phyloP scores from a whole-genome alignment of 2,113 vertebrate species.

The Aegotheles bennettii region DNA sequence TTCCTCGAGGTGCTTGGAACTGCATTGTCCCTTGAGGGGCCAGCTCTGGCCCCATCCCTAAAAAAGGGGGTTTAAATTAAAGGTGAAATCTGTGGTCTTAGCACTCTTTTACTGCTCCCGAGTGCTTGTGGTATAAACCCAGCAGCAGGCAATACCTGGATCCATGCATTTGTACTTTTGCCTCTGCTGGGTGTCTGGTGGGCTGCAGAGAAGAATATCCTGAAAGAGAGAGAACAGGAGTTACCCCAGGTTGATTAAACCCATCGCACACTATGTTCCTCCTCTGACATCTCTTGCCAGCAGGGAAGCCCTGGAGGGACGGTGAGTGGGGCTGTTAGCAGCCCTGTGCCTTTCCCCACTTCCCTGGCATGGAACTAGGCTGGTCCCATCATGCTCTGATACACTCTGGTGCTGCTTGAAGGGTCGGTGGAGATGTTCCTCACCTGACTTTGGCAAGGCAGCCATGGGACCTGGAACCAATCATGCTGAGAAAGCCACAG shows the following conservation, averaged over 20 bases:
- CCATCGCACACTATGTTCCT: background rate
- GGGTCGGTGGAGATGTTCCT: background rate
- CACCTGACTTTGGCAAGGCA: background rate
- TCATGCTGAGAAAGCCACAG: background rate
- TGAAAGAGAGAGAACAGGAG: background rate
- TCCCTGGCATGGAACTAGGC: background rate
- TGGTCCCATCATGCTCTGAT: background rate
- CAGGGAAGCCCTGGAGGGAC: background rate
- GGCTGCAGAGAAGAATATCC: background rate
- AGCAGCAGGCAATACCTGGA: background rate
- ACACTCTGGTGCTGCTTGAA: background rate
- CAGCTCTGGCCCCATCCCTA: background rate
- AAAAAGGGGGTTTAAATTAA: background rate
- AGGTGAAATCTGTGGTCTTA: background rate
- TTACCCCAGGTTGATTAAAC: background rate
- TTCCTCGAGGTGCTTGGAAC: background rate
- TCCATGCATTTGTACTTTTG: background rate
- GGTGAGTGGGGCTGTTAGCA: background rate
- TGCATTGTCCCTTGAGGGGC: background rate
- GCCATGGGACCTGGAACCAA: background rate
- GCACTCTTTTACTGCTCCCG: background rate
- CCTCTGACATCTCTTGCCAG: background rate
- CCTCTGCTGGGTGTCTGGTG: background rate
- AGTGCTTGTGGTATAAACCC: background rate
- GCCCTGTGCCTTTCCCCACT: rapidly evolving